phyloP scores from a whole-genome alignment of 2,113 vertebrate species.

The Rhynchomys soricoides region DNA sequence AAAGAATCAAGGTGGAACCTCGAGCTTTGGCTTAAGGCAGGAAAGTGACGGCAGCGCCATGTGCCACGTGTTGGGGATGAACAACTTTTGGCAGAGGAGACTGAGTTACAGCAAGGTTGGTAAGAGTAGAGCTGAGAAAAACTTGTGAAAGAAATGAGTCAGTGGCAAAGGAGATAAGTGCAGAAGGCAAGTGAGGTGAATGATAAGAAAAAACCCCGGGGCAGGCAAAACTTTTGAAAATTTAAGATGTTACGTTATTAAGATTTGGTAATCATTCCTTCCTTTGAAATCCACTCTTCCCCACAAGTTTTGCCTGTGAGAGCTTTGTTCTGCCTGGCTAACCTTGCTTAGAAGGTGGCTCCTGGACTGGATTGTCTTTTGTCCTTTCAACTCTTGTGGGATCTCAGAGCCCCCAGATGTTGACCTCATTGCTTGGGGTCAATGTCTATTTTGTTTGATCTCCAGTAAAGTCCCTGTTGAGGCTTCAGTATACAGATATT shows the following conservation, averaged over 20 bases:
- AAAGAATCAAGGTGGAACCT: accelerated
- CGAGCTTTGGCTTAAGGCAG: accelerated
- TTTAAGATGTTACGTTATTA: background rate
- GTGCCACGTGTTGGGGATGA: accelerated
- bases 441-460: background rate
- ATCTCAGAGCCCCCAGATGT: background rate
- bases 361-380: background rate
- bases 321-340: background rate
- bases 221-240: background rate
- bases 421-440: background rate
- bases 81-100: background rate
- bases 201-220: background rate
- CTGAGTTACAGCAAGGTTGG: background rate
- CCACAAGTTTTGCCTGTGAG: background rate
- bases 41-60: accelerated
- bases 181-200: background rate
- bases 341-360: background rate
- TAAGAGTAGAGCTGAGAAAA: background rate
- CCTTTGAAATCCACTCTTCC: background rate
- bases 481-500: background rate
- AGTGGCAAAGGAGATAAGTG: background rate
- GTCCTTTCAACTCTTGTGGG: background rate
- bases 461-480: no score
- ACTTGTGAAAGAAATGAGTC: constrained; percentile 12
- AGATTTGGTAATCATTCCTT: no score